phyloP scores from a whole-genome alignment of 2,797 vertebrate genomes.

The Sebastes iracundus region DNA sequence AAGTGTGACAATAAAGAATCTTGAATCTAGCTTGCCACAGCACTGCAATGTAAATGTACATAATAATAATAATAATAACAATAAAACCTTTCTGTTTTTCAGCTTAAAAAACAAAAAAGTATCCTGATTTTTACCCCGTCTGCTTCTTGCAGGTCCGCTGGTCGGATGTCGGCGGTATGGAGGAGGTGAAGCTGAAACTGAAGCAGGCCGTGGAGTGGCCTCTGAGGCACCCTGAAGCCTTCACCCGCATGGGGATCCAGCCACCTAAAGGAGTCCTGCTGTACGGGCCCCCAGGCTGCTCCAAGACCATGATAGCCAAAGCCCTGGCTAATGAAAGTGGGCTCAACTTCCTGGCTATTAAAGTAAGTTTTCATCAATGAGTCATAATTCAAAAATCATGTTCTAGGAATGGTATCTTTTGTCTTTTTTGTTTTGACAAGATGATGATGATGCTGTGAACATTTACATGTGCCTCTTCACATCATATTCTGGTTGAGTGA shows the following conservation, averaged over 20 bases:
- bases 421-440: neutral
- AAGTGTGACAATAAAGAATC: no score
- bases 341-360: slow-evolving; percentile 95
- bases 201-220: slow-evolving; percentile 98
- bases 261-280: slow-evolving; percentile 95
- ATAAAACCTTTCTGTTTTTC: neutral
- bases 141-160: slow-evolving; percentile 88
- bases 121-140: neutral
- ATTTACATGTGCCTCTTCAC: neutral
- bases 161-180: slow-evolving; percentile 95
- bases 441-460: neutral
- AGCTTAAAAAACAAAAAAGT: neutral
- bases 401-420: neutral
- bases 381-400: neutral
- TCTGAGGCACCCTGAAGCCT: slow-evolving; percentile 91
- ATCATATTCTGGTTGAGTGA: slow-evolving; percentile 16
- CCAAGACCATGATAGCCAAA: slow-evolving; percentile 98
- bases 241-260: slow-evolving; percentile 91
- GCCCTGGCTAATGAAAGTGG: slow-evolving; percentile 95
- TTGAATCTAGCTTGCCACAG: no score
- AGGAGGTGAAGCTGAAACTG: slow-evolving; percentile 93
- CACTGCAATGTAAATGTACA: no score
- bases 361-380: slow-evolving; percentile 80
- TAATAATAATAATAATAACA: no score
- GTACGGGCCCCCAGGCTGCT: slow-evolving; percentile 96